Evolutionary conservation across 30 jellyfish, hydroid and myxozoan genomes (phyloP), one percentile per base, ranked within the genome.

Genomic region (Rhopilema esculentum): DNA sequence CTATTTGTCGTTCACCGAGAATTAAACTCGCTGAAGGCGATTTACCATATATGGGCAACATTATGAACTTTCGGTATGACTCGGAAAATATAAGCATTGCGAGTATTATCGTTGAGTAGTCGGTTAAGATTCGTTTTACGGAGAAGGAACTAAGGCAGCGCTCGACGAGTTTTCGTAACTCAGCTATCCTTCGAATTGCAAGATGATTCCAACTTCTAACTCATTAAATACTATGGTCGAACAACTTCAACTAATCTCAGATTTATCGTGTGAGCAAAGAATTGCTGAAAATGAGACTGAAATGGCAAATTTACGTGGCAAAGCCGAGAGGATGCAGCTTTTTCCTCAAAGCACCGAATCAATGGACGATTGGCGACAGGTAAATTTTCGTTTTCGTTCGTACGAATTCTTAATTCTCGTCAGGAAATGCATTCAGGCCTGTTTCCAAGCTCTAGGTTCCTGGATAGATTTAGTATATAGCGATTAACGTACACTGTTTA

Each of bases 321-420:
- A 76, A 82, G 83, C 95, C 23, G 94, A 79, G 75, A 81, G 72
- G 73, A 78, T 66, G 86, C 98, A 78, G 7, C 90, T 92, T 74
- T 82, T 83, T 77, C 94, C 94, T 75, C 94, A 31, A 73, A 49
- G 83, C 23, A 66, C 94, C 94, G 94, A 85, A 85, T 85, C 94
- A 85, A 85, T 85, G 94, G 99, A 95, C 91, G 99, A 95, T 75
- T 95, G 99, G 99, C 97, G 97, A 86, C 92, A 90, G 97, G 99
- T 95, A 90, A 90, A 83, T 83, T 79, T 88, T 57, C 86, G 90
- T 88, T 79, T 76, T 93, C 97, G 91, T 82, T 79, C 73, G 83
- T 80, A 75, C 94, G 94, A 85, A 27, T 89, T 89, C 78, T 89
- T 85, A 87, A 88, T 93, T 75, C 77, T 83, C 93, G 83, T 86